Percentiles rank a stretch among this genome's conserved stretches.
Conservation (phyloP, 2,888 invertebrate species). For the Campoplex nolae region DNA sequence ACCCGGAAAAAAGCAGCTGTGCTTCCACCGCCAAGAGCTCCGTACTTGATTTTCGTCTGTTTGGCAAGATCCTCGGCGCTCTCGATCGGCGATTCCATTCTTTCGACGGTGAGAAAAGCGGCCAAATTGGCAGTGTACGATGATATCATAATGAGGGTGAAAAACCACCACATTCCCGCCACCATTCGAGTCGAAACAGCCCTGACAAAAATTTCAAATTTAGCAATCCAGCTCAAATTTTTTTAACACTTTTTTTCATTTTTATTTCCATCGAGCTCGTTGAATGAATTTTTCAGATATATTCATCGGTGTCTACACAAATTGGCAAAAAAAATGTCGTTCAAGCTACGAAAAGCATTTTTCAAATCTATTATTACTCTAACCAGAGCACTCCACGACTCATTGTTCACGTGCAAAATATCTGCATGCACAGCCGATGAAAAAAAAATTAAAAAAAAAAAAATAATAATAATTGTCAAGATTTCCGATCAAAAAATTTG, state of each 20-base stretch:
- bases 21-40: slow-evolving; percentile 95
- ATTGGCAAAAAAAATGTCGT: not conserved
- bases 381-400: not conserved
- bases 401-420: not conserved
- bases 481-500: not conserved
- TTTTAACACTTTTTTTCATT: not conserved
- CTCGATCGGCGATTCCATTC: slow-evolving; percentile 95
- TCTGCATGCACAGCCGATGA: not conserved
- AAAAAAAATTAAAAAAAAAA: not conserved
- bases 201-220: slow-evolving; percentile 85
- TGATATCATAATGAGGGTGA: slow-evolving; percentile 95
- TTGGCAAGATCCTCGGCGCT: slow-evolving; percentile 96
- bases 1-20: slow-evolving; percentile 96
- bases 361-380: not conserved
- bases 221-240: not conserved
- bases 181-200: slow-evolving; percentile 95
- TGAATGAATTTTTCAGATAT: not conserved
- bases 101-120: slow-evolving; percentile 95
- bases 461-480: not conserved
- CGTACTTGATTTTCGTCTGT: slow-evolving; percentile 98
- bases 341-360: not conserved
- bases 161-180: slow-evolving; percentile 97
- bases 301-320: not conserved
- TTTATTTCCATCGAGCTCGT: not conserved
- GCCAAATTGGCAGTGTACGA: slow-evolving; percentile 98